A percentile compares a stretch with the other conserved stretches of the same genome.
These are phyloP conservation scores for Agonopterix arenella DNA, from an alignment of 2,888 invertebrate species.

Conservation along the genomic window DNA sequence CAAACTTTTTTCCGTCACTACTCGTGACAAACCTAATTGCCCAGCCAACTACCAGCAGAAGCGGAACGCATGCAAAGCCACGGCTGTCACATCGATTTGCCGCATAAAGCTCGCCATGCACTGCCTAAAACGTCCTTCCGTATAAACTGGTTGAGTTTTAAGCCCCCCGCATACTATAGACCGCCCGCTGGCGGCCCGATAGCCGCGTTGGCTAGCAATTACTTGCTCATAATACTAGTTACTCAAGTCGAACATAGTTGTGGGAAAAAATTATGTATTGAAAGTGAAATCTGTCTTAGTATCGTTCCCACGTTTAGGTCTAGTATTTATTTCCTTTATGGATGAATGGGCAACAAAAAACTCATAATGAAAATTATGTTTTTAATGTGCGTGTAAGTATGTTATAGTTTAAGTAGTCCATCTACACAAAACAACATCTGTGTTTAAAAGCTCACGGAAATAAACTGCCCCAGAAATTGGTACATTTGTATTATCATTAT, in stretches of 20 bases:
- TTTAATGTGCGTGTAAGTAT: no score
- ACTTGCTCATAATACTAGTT: slow-evolving; percentile 9
- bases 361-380: no score
- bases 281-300: slow-evolving; percentile 7
- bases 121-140: slow-evolving; percentile 65
- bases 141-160: slow-evolving; percentile 43
- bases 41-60: slow-evolving; percentile 25
- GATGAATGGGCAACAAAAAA: no score
- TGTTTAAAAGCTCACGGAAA: no score
- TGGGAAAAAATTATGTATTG: slow-evolving; percentile 11
- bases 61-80: slow-evolving; percentile 45
- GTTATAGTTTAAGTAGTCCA: no score
- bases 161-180: background rate
- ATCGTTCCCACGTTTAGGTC: slow-evolving; percentile 5
- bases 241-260: slow-evolving; percentile 6
- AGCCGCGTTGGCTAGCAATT: slow-evolving; percentile 5
- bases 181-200: background rate
- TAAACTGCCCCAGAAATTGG: no score
- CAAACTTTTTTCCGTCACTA: slow-evolving; percentile 4
- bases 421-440: no score
- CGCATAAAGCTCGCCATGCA: slow-evolving; percentile 39
- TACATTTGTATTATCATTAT: no score
- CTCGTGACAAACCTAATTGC: slow-evolving; percentile 40
- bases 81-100: slow-evolving; percentile 51
- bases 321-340: no score